Percentiles rank a stretch among this genome's conserved stretches.
phyloP scores from a whole-genome alignment of 2,888 invertebrate species.

The Nymphalis urticae region DNA sequence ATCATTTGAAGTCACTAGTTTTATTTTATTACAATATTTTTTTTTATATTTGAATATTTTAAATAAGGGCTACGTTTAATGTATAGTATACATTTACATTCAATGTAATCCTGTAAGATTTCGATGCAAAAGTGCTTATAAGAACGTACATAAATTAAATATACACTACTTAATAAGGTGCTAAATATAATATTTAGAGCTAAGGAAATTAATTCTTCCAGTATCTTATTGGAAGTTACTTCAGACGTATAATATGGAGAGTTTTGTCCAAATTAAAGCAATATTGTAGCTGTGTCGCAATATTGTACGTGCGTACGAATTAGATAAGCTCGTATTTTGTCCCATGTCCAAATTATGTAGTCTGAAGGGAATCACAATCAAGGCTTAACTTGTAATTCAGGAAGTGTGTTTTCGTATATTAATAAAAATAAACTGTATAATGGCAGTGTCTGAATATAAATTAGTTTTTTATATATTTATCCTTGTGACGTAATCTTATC shows the following conservation, averaged over 20 bases:
- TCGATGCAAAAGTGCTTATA: no score
- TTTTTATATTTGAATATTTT: no score
- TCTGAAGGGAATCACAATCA: slow-evolving; percentile 14
- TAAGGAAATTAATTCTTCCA: slow-evolving; percentile 41
- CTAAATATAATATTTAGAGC: slow-evolving; percentile 40
- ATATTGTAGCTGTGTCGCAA: slow-evolving; percentile 40
- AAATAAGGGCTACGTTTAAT: no score
- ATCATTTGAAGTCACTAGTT: background rate
- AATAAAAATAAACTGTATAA: no score
- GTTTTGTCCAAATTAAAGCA: slow-evolving; percentile 41
- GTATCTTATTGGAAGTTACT: slow-evolving; percentile 41
- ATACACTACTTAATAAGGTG: background rate
- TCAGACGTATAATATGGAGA: slow-evolving; percentile 37
- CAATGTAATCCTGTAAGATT: no score
- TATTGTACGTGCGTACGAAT: slow-evolving; percentile 40
- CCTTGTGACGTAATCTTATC: no score
- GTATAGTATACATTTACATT: no score
- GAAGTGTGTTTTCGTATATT: background rate
- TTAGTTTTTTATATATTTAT: no score
- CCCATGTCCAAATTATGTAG: slow-evolving; percentile 33
- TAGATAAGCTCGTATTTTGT: slow-evolving; percentile 33
- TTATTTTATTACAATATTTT: no score
- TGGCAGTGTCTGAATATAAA: no score
- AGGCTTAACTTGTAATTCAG: slow-evolving; percentile 2
- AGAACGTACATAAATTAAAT: no score